A percentile compares a stretch with the other conserved stretches of the same genome.
Evolutionary conservation across 2,888 invertebrate genomes (phyloP).

Genomic region (Apodemia hepburni): DNA sequence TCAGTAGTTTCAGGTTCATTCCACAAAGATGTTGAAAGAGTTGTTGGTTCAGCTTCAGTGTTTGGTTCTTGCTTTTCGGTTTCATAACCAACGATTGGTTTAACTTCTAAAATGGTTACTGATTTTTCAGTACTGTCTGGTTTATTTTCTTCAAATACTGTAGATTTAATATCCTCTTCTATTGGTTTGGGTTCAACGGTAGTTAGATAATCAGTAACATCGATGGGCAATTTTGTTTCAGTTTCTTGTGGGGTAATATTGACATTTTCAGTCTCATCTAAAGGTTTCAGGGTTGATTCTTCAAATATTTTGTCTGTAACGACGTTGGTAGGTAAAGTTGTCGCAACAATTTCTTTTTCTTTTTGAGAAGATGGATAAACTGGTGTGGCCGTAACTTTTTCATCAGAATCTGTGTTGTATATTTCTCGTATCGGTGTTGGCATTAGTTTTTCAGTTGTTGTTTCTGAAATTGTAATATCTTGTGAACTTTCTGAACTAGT

Average conservation of each 20-base stretch:
- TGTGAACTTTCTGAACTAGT: constrained; percentile 16
- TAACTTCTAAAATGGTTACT: constrained; percentile 19
- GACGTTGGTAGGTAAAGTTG: not conserved
- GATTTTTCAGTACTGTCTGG: constrained; percentile 18
- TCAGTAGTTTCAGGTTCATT: constrained; percentile 1
- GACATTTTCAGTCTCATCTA: not conserved
- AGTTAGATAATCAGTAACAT: constrained; percentile 1
- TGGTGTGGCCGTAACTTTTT: constrained; percentile 23
- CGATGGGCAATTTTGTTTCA: not conserved
- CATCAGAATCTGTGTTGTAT: not conserved
- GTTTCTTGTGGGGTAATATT: constrained; percentile 2
- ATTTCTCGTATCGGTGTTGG: constrained; percentile 15
- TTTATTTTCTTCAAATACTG: constrained; percentile 10
- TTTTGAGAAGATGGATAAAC: constrained; percentile 17
- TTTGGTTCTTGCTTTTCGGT: not conserved
- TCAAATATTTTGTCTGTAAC: constrained; percentile 13
- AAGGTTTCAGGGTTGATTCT: not conserved
- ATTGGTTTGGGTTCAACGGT: not conserved
- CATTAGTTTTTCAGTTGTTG: constrained; percentile 22
- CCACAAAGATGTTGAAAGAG: not conserved
- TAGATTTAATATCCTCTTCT: constrained; percentile 3
- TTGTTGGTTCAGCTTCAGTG: not conserved
- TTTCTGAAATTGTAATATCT: constrained; percentile 17
- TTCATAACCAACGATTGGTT: not conserved
- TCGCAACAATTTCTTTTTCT: constrained; percentile 21